These are phyloP conservation scores for Suricata suricatta DNA, from an alignment of 2,113 vertebrate species.

Conservation along the genomic window DNA sequence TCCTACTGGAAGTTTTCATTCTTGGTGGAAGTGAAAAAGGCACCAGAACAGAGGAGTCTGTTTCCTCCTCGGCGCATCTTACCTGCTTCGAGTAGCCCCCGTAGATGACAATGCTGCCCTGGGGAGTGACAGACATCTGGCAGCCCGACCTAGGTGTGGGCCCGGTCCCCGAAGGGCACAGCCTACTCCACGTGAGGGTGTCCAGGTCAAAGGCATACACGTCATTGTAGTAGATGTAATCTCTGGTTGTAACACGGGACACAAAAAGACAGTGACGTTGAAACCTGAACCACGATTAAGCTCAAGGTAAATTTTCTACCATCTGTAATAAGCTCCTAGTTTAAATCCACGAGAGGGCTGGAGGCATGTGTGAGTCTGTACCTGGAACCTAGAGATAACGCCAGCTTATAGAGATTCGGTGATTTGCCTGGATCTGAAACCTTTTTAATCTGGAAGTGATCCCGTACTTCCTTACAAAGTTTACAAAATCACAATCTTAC, in stretches of 20 bases:
- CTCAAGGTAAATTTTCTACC: background rate
- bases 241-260: conserved; percentile 82
- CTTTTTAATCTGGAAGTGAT: background rate
- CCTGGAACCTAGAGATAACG: background rate
- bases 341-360: background rate
- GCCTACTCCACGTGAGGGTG: conserved; percentile 91
- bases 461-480: fast-evolving
- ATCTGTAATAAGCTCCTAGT: background rate
- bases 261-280: background rate
- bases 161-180: conserved; percentile 86
- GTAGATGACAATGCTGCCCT: conserved; percentile 91
- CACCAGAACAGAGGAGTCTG: background rate
- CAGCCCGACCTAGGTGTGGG: conserved; percentile 93
- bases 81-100: conserved; percentile 98
- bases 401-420: background rate
- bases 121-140: conserved; percentile 89
- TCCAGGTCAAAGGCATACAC: conserved; percentile 94
- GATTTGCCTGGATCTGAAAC: background rate
- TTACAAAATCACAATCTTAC: background rate
- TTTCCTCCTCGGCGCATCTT: background rate
- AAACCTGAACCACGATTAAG: background rate
- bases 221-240: conserved; percentile 97
- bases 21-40: background rate
- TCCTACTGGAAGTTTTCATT: background rate
- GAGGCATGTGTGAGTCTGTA: background rate